These are phyloP conservation scores for Aplochiton taeniatus DNA, from an alignment of 2,797 vertebrate genomes.

Conservation along the genomic window DNA sequence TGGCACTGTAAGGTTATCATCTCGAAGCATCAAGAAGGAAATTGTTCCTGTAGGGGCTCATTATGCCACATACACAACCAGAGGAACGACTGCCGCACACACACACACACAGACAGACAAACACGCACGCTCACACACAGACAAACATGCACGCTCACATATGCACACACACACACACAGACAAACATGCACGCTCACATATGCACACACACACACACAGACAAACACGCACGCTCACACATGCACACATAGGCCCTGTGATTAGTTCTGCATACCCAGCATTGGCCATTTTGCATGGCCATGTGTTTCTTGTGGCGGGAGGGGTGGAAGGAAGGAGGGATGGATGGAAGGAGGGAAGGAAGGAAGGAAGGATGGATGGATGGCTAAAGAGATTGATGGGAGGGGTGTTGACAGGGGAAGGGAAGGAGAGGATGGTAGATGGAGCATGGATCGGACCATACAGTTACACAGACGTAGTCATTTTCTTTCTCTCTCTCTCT, in stretches of 20 bases:
- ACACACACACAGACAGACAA: neutral
- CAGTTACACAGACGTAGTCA: too few species aligned
- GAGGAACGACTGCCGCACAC: neutral
- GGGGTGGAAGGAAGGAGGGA: neutral
- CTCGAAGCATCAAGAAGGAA: conserved; percentile 4
- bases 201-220: conserved; percentile 7
- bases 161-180: conserved; percentile 2
- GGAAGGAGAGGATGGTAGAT: neutral
- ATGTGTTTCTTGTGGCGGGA: neutral
- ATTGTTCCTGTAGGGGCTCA: neutral
- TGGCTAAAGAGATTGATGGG: neutral
- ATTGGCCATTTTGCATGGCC: neutral
- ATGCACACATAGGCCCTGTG: neutral
- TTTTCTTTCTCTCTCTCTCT: too few species aligned
- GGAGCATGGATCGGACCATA: neutral
- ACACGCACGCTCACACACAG: conserved; percentile 3
- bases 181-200: neutral
- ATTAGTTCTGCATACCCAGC: neutral
- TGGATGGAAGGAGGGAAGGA: neutral
- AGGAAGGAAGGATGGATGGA: neutral
- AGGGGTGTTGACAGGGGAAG: neutral
- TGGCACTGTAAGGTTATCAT: neutral
- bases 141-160: neutral
- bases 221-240: neutral
- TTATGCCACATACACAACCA: neutral